Conservation (phyloP, 2,797 vertebrate genomes). For the Catamblyrhynchus diadema region DNA sequence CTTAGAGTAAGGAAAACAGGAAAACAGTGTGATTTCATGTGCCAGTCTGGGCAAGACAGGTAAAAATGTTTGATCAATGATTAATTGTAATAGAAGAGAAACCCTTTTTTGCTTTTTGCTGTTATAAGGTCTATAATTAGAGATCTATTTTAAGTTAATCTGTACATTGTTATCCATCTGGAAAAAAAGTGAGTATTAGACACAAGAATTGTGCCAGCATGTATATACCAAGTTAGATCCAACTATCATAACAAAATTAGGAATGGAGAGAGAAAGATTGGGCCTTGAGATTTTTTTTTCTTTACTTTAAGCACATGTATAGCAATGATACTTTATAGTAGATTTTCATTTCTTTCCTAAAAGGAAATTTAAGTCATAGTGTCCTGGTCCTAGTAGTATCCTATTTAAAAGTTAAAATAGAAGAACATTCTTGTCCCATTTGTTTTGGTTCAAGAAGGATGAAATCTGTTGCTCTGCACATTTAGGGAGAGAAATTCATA, state of each 20-base stretch:
- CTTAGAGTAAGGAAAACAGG: not conserved
- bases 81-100: not conserved
- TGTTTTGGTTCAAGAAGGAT: not conserved
- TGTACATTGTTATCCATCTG: not conserved
- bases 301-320: not conserved
- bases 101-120: not conserved
- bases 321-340: not conserved
- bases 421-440: not conserved
- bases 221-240: not conserved
- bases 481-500: not conserved
- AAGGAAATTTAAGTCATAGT: not conserved
- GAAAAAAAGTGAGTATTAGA: not conserved
- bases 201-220: not conserved
- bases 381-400: not conserved
- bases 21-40: not conserved
- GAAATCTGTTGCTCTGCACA: not conserved
- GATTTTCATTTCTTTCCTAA: not conserved
- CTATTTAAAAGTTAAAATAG: not conserved
- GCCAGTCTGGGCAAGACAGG: not conserved
- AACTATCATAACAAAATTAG: not conserved
- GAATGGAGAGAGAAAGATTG: not conserved
- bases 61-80: not conserved
- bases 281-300: too few species aligned
- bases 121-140: not conserved
- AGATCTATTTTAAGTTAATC: not conserved